Percentiles rank a stretch among this genome's conserved stretches.
These are phyloP conservation scores for Eidolon dupreanum DNA, from an alignment of 2,797 vertebrate species.

Conservation along the genomic window DNA sequence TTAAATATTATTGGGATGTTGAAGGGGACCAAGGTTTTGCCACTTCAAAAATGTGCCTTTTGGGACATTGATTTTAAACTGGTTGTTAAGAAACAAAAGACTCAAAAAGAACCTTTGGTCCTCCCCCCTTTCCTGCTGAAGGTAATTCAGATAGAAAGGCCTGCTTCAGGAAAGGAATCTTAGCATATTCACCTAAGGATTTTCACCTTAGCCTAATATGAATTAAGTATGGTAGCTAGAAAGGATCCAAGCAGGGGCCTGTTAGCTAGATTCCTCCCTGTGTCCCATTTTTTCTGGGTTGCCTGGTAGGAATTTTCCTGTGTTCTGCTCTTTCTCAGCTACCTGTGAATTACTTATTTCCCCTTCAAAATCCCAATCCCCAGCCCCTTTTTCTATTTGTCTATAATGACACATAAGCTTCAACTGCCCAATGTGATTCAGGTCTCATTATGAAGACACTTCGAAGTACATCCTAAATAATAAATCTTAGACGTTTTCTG, in stretches of 20 bases:
- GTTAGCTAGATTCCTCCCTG: background rate
- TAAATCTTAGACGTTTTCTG: background rate
- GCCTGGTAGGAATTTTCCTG: background rate
- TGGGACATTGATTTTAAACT: background rate
- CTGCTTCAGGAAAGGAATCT: background rate
- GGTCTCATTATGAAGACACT: background rate
- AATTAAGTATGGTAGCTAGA: background rate
- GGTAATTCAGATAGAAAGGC: background rate
- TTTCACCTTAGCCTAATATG: background rate
- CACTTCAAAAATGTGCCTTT: background rate
- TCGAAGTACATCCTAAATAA: background rate
- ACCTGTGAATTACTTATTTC: background rate
- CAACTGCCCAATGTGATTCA: background rate
- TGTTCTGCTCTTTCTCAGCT: background rate
- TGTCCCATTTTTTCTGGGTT: background rate
- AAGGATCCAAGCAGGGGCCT: background rate
- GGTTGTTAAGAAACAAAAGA: background rate
- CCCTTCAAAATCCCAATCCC: background rate
- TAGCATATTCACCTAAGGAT: background rate
- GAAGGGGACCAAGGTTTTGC: background rate
- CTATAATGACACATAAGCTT: background rate
- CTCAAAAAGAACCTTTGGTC: background rate
- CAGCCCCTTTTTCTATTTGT: background rate
- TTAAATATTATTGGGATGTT: background rate
- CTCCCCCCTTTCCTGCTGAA: background rate